Percentiles rank a stretch among this genome's conserved stretches.
These are phyloP conservation scores for Peromyscus polionotus DNA, from an alignment of 2,113 vertebrate genomes.

Conservation along the genomic window DNA sequence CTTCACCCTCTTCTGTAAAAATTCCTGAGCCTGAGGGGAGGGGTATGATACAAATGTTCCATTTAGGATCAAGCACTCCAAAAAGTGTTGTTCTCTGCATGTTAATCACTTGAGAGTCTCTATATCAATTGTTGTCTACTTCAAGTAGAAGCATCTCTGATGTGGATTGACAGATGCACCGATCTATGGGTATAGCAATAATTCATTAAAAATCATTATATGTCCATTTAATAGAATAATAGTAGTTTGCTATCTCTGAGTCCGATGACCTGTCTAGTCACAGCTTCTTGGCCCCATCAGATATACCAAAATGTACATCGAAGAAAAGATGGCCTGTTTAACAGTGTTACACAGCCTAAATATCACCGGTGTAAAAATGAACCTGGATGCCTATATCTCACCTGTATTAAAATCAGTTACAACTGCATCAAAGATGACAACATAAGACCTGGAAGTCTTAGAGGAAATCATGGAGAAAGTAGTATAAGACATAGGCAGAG, in stretches of 20 bases:
- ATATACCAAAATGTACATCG: background rate
- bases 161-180: background rate
- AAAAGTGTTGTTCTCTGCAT: background rate
- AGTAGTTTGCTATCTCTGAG: background rate
- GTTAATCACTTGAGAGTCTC: background rate
- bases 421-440: background rate
- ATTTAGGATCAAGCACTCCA: background rate
- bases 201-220: background rate
- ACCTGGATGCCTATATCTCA: background rate
- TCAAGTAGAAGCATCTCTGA: background rate
- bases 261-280: too few relatives aligned
- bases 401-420: background rate
- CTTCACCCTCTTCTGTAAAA: background rate
- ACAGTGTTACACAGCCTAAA: background rate
- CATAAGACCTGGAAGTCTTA: background rate
- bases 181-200: background rate
- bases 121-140: background rate
- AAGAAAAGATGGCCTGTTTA: background rate
- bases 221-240: background rate
- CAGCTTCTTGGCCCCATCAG: background rate
- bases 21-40: background rate
- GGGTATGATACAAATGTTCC: background rate
- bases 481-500: background rate
- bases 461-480: background rate
- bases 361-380: background rate